A percentile compares a stretch with the other conserved stretches of the same genome.
Evolutionary conservation across 2,797 vertebrate genomes (phyloP).

Genomic region (Anniella stebbinsi): DNA sequence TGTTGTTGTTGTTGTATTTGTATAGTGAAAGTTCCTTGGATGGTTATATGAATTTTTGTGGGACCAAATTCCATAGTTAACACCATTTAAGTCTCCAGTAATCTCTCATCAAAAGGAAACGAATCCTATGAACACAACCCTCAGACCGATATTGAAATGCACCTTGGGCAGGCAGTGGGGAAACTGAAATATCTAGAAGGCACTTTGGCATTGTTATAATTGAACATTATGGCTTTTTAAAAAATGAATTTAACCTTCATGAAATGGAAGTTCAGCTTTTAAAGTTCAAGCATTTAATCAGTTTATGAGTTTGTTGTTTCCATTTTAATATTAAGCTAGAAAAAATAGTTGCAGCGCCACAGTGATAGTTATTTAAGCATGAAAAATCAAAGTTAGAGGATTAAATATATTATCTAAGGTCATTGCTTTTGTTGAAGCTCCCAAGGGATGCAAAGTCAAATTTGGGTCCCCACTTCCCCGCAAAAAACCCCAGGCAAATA

Average conservation of each 20-base stretch:
- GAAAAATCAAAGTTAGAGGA: background rate
- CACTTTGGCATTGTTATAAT: background rate
- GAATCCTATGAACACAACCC: background rate
- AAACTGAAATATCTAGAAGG: constrained; percentile 17
- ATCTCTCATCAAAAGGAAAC: background rate
- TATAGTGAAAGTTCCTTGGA: too few relatives aligned
- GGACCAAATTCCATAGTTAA: background rate
- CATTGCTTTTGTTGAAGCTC: background rate
- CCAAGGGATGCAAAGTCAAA: background rate
- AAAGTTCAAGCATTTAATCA: background rate
- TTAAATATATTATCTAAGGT: constrained; percentile 5
- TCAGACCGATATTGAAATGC: background rate
- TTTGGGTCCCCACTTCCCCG: background rate
- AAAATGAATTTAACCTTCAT: background rate
- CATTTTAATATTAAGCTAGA: background rate
- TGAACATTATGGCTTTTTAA: background rate
- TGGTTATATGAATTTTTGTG: too few relatives aligned
- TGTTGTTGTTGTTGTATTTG: too few relatives aligned
- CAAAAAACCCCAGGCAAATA: background rate
- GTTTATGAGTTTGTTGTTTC: background rate
- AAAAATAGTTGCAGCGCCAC: background rate
- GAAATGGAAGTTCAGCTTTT: constrained; percentile 6
- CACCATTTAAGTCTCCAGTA: background rate
- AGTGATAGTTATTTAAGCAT: background rate
- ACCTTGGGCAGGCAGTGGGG: background rate